phyloP scores from a whole-genome alignment of 2,113 vertebrate genomes.

The Pseudopipra pipra region DNA sequence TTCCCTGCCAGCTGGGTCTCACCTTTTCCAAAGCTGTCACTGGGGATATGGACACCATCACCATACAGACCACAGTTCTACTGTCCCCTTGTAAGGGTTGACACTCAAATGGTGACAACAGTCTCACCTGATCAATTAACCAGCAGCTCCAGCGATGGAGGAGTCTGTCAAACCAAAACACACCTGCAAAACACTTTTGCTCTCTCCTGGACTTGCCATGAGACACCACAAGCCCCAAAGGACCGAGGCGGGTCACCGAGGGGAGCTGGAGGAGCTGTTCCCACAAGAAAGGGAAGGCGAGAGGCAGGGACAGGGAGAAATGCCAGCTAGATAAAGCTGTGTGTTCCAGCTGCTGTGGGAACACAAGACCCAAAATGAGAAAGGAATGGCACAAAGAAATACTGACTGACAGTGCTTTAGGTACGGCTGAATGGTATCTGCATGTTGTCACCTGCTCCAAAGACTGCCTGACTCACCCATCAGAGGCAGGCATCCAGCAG shows the following conservation, averaged over 20 bases:
- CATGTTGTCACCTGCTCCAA: background rate
- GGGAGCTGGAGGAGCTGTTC: background rate
- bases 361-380: background rate
- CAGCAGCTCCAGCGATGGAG: background rate
- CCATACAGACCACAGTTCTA: background rate
- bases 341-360: background rate
- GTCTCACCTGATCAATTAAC: background rate
- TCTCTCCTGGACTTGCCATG: background rate
- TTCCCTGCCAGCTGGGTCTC: background rate
- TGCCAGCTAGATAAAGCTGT: background rate
- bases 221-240: background rate
- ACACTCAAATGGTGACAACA: background rate
- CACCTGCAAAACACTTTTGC: background rate
- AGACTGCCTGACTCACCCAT: background rate
- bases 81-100: background rate
- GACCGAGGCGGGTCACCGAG: background rate
- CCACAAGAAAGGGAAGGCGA: background rate
- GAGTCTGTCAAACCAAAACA: background rate
- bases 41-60: background rate
- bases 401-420: background rate
- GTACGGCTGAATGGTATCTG: background rate
- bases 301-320: background rate
- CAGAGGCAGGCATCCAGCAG: background rate
- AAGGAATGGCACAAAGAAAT: background rate
- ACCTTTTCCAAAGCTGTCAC: background rate